Conservation (phyloP, 2,797 vertebrate genomes). For the Pachyuromys duprasi region DNA sequence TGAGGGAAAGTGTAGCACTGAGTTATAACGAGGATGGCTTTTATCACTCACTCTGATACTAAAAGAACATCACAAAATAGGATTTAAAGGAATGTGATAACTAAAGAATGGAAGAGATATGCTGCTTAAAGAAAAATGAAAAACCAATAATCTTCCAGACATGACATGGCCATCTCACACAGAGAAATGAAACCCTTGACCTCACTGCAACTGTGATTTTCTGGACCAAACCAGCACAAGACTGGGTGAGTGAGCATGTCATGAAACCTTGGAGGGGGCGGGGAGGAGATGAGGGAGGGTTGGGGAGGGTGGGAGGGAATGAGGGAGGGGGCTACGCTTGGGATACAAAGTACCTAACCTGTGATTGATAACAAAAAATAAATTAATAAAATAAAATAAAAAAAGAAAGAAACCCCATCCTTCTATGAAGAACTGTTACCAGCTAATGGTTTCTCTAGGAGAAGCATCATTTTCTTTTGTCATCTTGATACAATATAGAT, state of each 20-base stretch:
- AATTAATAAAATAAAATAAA: no score
- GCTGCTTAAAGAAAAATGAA: background rate
- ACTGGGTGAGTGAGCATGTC: background rate
- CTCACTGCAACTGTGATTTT: background rate
- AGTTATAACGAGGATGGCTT: background rate
- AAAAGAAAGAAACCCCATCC: no score
- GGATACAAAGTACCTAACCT: no score
- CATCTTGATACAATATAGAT: background rate
- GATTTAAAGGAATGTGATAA: background rate
- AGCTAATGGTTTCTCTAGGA: background rate
- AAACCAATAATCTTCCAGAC: background rate
- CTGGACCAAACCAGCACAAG: background rate
- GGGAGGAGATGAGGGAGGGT: no score
- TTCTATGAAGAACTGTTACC: background rate
- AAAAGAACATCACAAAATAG: background rate
- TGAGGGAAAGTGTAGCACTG: background rate
- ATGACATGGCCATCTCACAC: background rate
- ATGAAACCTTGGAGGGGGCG: no score
- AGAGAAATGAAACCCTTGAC: background rate
- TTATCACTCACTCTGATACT: background rate
- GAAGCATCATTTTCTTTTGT: background rate
- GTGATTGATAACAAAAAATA: no score
- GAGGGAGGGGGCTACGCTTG: no score
- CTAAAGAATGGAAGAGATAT: no score
- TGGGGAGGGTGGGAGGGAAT: no score